These are phyloP conservation scores for Gobiocypris rarus DNA, from an alignment of 2,113 vertebrate species.

Conservation along the genomic window DNA sequence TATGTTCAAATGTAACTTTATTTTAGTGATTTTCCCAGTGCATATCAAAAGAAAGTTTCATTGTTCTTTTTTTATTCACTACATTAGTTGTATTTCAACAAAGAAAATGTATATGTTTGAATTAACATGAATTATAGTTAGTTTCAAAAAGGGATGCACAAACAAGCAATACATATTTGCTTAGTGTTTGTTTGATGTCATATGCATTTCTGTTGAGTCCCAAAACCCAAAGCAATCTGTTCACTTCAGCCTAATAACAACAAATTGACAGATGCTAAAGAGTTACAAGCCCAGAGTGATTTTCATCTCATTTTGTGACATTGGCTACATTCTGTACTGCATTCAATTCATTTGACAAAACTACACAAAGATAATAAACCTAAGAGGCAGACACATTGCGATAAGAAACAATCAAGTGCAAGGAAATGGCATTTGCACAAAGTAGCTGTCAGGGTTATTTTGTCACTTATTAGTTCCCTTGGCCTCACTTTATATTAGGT, in stretches of 20 bases:
- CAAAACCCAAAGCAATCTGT: neutral
- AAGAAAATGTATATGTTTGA: neutral
- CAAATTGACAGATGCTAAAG: neutral
- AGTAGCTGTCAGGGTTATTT: neutral
- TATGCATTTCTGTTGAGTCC: neutral
- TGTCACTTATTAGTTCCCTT: too few relatives aligned
- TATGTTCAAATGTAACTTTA: neutral
- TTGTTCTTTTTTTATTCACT: constrained; percentile 3
- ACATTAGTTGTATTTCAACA: neutral
- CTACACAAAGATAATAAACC: neutral
- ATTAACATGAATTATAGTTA: neutral
- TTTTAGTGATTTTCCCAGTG: neutral
- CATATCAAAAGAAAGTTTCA: neutral
- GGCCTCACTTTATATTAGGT: too few relatives aligned
- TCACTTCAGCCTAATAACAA: neutral
- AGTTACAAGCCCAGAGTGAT: neutral
- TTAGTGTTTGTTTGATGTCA: neutral
- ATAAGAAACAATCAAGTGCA: too few relatives aligned
- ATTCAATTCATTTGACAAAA: neutral
- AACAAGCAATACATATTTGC: neutral
- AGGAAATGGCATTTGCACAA: neutral
- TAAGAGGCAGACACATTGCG: neutral
- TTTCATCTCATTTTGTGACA: neutral
- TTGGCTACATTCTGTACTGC: neutral
- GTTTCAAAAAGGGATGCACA: neutral